These are phyloP conservation scores for Scytalopus superciliaris DNA, from an alignment of 2,113 vertebrate species.

Conservation along the genomic window DNA sequence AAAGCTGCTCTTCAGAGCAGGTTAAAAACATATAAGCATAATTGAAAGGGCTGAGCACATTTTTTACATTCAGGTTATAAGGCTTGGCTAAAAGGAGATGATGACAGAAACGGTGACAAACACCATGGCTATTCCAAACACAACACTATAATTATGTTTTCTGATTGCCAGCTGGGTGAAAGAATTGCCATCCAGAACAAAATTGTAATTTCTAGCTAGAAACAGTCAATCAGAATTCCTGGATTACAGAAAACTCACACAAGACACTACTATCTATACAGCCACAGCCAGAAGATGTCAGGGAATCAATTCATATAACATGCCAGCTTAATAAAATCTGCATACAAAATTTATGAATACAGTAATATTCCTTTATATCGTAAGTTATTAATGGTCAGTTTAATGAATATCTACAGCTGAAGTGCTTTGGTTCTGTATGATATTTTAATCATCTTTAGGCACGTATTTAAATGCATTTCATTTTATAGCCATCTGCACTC, in stretches of 20 bases:
- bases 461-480: slow-evolving; percentile 73
- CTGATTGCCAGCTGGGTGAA: slow-evolving; percentile 34
- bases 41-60: not conserved
- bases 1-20: not conserved
- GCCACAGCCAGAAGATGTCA: slow-evolving; percentile 76
- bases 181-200: slow-evolving; percentile 50
- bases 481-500: slow-evolving; percentile 73
- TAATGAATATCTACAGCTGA: slow-evolving; percentile 83
- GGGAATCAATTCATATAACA: slow-evolving; percentile 80
- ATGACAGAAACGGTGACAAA: slow-evolving; percentile 48
- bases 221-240: slow-evolving; percentile 71
- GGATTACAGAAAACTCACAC: slow-evolving; percentile 68
- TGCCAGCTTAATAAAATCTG: slow-evolving; percentile 83
- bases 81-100: not conserved
- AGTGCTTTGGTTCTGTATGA: slow-evolving; percentile 75
- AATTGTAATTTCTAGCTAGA: slow-evolving; percentile 55
- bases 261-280: slow-evolving; percentile 77
- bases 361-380: slow-evolving; percentile 81
- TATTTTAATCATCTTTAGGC: slow-evolving; percentile 77
- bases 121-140: slow-evolving; percentile 3
- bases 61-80: not conserved
- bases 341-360: slow-evolving; percentile 84
- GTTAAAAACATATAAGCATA: not conserved
- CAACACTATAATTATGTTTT: slow-evolving; percentile 45
- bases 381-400: slow-evolving; percentile 85